Evolutionary conservation across 1,140 invertebrate species (phyloP), one percentile per base, ranked within the genome.

Genomic region (Penaeus indicus): DNA sequence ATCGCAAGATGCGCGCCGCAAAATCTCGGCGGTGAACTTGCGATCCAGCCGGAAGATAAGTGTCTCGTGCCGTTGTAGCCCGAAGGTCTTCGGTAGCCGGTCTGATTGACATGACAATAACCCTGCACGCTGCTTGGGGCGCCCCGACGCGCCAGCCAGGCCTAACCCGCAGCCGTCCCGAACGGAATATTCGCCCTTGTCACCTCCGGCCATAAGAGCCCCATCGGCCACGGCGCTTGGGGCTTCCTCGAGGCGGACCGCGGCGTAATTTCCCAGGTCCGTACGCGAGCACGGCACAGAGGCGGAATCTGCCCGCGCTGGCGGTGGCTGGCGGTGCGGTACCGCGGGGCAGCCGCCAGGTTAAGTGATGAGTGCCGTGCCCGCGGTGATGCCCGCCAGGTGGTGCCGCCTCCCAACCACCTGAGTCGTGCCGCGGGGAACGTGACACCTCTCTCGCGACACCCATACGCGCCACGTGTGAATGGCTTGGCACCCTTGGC

Each of bases 341-440:
- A 60, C 22, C 11, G 72, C 69, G 21, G 47, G 84, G 60, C n/a
- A 27, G n/a, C 27, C 19, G 21, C 61, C 84, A 85, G 84, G 84
- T 85, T 85, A 85, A 85, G 77, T 72, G 69, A 77, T 75, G 69
- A 61, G 84, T 72, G 84, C 67, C 47, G 47, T 77, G 69, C 69
- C 69, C 84, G 62, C 69, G 21, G 32, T 80, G 38, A 25, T 72
- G 19, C 83, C 64, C 82, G 62, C 82, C 18, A n/a, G 61, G 82
- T 38, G 82, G 63, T 67, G 82, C 16, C 82, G 11, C 27, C 82
- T 11, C 62, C 42, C 80, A 63, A 54, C 80, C 60, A 54, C 61
- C 62, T 32, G 42, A 62, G 80, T 62, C 38, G n/a, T 62, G 60
- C 80, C 77, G 42, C 77, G n/a, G 25, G 21, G 21, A 38, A n/a